phyloP scores from a whole-genome alignment of 2,888 invertebrate species.

The Hyposoter didymator region DNA sequence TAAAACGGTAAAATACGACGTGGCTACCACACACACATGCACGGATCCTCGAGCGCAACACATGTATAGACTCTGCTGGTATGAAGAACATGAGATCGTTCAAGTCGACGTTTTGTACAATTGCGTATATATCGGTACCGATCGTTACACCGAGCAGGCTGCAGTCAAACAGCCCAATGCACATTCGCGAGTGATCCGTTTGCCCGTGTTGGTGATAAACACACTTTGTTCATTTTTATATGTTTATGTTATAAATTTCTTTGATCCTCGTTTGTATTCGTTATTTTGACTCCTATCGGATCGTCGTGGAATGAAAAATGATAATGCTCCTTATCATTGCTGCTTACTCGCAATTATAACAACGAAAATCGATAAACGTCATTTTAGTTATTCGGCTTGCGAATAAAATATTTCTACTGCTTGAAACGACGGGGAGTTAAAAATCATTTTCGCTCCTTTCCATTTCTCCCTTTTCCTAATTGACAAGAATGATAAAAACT shows the following conservation, averaged over 20 bases:
- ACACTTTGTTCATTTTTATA: neutral
- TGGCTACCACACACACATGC: slow-evolving; percentile 52
- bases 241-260: neutral
- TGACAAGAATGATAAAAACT: neutral
- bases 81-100: slow-evolving; percentile 8
- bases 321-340: no score
- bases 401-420: neutral
- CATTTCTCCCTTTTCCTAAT: neutral
- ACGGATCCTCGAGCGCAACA: slow-evolving; percentile 8
- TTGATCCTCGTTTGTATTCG: no score
- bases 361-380: neutral
- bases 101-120: slow-evolving; percentile 25
- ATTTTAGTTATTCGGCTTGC: neutral
- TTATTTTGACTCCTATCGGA: no score
- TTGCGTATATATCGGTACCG: slow-evolving; percentile 52
- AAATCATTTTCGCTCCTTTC: neutral
- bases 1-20: slow-evolving; percentile 69
- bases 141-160: slow-evolving; percentile 41
- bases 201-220: neutral
- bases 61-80: neutral
- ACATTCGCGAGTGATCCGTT: neutral
- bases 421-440: neutral
- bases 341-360: no score
- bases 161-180: slow-evolving; percentile 15
- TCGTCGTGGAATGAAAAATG: no score